Percentiles rank a stretch among this genome's conserved stretches.
phyloP scores from a whole-genome alignment of 53 echinoderm and acorn worm genomes.

The Henricia sp. region DNA sequence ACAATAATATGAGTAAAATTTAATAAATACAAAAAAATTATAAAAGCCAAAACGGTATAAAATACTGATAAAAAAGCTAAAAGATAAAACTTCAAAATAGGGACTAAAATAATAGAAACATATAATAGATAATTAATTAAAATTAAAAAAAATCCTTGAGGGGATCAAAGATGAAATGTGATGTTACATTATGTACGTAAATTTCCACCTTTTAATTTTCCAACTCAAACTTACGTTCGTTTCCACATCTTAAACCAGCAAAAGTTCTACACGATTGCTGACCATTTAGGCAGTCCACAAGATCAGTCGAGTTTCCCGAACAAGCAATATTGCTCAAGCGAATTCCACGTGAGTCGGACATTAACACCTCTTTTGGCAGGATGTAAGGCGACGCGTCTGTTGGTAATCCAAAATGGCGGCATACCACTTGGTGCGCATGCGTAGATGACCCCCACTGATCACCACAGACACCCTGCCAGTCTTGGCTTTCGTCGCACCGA shows the following conservation, averaged over 20 bases:
- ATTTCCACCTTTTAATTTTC: background rate
- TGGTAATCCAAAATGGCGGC: slow-evolving; percentile 33
- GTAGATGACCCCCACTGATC: background rate
- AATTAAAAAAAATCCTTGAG: too few relatives aligned
- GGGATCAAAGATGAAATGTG: too few relatives aligned
- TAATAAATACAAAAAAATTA: too few relatives aligned
- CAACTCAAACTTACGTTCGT: background rate
- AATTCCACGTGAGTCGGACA: background rate
- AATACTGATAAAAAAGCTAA: too few relatives aligned
- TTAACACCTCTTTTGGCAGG: background rate
- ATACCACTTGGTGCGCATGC: background rate
- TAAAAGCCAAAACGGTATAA: too few relatives aligned
- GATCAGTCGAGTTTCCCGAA: background rate
- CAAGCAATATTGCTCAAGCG: background rate
- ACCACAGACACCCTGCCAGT: slow-evolving; percentile 16
- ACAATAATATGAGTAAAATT: too few relatives aligned
- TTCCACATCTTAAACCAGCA: slow-evolving; percentile 1
- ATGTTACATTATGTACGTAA: too few relatives aligned
- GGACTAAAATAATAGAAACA: too few relatives aligned
- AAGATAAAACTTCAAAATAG: too few relatives aligned
- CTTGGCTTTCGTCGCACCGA: background rate
- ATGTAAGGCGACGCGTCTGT: background rate
- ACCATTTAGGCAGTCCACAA: background rate
- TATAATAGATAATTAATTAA: too few relatives aligned
- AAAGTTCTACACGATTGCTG: background rate